phyloP scores from a whole-genome alignment of 2,113 vertebrate species.

The Danionella cerebrum region DNA sequence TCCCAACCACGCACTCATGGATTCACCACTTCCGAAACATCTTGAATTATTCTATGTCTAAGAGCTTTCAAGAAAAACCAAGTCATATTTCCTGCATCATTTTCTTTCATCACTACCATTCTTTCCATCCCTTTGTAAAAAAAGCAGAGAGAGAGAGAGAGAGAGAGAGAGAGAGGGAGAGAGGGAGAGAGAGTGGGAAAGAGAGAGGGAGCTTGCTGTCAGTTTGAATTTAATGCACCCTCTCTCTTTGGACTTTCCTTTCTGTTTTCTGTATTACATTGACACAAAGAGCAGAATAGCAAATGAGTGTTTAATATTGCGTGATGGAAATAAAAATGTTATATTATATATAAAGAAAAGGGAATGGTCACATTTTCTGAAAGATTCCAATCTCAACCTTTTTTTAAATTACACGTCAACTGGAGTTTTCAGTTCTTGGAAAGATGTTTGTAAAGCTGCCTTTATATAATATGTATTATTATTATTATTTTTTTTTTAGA shows the following conservation, averaged over 20 bases:
- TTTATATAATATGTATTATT: too few relatives aligned
- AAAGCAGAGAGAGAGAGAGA: not conserved
- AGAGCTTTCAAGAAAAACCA: constrained; percentile 19
- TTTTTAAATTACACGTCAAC: too few relatives aligned
- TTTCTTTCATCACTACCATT: constrained; percentile 6
- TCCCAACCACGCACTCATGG: constrained; percentile 57
- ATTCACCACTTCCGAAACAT: constrained; percentile 57
- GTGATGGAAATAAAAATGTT: not conserved
- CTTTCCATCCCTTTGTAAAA: constrained; percentile 9
- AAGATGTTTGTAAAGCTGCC: not conserved
- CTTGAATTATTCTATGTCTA: constrained; percentile 47
- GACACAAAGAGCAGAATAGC: constrained; percentile 20
- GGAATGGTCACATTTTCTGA: not conserved
- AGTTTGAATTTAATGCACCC: constrained; percentile 40
- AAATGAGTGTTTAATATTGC: not conserved
- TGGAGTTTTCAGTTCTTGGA: not conserved
- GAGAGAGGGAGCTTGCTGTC: constrained; percentile 28
- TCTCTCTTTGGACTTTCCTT: not conserved
- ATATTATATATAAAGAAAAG: constrained; percentile 27
- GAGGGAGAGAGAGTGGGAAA: constrained; percentile 19
- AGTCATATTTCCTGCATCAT: constrained; percentile 12
- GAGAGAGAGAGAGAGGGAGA: constrained; percentile 20
- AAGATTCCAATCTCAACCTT: not conserved
- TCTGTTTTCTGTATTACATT: constrained; percentile 30
- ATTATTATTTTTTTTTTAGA: too few relatives aligned